A percentile compares a stretch with the other conserved stretches of the same genome.
Conservation (phyloP, 2,797 vertebrate species). For the Sibirionetta formosa region DNA sequence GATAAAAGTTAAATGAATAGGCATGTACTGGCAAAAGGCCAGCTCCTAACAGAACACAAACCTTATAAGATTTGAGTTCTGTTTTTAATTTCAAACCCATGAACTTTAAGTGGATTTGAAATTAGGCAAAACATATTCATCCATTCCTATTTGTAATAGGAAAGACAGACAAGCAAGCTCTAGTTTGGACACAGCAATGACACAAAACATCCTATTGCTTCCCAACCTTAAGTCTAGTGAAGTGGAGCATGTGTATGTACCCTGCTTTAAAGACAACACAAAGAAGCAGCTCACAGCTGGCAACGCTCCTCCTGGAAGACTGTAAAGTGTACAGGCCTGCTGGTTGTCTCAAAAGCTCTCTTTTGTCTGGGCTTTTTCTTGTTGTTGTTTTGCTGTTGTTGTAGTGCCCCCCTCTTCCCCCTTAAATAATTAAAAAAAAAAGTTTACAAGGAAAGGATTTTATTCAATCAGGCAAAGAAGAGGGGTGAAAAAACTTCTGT, state of each 20-base stretch:
- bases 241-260: background rate
- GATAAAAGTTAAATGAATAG: slow-evolving; percentile 47
- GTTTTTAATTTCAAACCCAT: slow-evolving; percentile 63
- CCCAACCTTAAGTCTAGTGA: background rate
- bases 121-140: slow-evolving; percentile 39
- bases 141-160: background rate
- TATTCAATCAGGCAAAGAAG: background rate
- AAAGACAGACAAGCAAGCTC: background rate
- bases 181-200: background rate
- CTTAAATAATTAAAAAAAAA: background rate
- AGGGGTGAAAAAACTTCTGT: background rate
- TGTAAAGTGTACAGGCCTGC: background rate
- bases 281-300: background rate
- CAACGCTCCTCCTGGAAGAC: background rate
- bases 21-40: slow-evolving; percentile 26
- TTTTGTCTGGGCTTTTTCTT: background rate
- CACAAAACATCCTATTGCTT: background rate
- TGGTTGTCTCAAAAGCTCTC: background rate
- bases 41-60: slow-evolving; percentile 46
- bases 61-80: slow-evolving; percentile 2
- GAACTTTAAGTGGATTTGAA: slow-evolving; percentile 67
- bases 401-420: too few relatives aligned
- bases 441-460: slow-evolving; percentile 5
- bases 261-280: background rate
- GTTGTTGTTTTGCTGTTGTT: background rate